Evolutionary conservation across 2,797 vertebrate species (phyloP), one percentile per base, ranked within the genome.

Genomic region (Nyctalus aviator): DNA sequence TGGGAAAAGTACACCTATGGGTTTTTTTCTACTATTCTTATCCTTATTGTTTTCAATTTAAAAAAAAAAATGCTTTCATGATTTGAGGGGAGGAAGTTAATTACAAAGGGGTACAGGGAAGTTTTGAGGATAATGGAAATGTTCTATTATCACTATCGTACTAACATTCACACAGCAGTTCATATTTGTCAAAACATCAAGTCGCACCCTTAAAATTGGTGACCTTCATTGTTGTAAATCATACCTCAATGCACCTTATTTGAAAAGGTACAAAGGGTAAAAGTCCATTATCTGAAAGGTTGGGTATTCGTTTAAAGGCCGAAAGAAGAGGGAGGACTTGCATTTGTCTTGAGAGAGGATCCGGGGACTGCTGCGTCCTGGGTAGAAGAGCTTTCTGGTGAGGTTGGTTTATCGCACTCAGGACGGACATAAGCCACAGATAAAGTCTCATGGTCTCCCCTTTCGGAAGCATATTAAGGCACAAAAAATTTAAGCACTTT

Each of bases 31-130:
- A 35, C 30, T 81, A 57, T 77, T 84, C 27, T 90, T 76, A 76
- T 44, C 46, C 32, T 85, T 57, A 17, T 8, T 59, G 17, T 71
- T 71, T 78, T n/a, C 50, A 82, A 35, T 53, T 32, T 64, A 3
- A 50, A 20, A 77, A 90, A 87, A 20, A 83, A 90, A 87, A 32
- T 3, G 30, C 27, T 59, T 35, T 46, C 66, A 72, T 48, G 59
- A 82, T 69, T 76, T 83, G 20, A 7, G 30, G 41, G 7, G 2
- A 72, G 8, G 5, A 71, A 23, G 64, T 4, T 50, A 62, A 55
- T 50, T 78, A 4, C 17, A 50, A 37, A 44, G 15, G n/a, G n/a
- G 6, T 21, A 6, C 13, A 44, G 25, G 41, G 23, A 62, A 57
- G 66, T 46, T 64, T 15, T 5, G 7, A 25, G 44, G 13, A 53